phyloP scores from a whole-genome alignment of 2,888 invertebrate species.

The Allolobophora icterica region DNA sequence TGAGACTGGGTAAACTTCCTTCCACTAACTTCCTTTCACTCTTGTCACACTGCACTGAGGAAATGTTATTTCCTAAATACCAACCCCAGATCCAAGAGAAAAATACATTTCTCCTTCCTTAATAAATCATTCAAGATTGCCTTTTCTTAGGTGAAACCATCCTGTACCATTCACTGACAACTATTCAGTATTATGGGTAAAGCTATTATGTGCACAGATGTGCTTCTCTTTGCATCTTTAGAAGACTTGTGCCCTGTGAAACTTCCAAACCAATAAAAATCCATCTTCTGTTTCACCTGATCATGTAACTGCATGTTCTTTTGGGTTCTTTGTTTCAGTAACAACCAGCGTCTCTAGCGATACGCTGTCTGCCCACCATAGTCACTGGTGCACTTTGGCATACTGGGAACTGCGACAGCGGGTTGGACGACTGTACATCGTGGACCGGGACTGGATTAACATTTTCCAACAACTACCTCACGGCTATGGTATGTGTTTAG shows the following conservation, averaged over 20 bases:
- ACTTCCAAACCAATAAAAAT: background rate
- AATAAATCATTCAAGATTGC: background rate
- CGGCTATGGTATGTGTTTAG: constrained; percentile 22
- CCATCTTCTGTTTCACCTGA: background rate
- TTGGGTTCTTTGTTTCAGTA: background rate
- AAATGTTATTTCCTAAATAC: background rate
- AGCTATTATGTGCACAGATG: background rate
- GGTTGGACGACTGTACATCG: constrained; percentile 32
- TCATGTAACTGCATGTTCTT: background rate
- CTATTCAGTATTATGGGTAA: background rate
- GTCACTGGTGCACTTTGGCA: constrained; percentile 36
- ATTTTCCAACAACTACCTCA: constrained; percentile 31
- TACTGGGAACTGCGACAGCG: constrained; percentile 36
- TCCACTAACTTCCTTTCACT: background rate
- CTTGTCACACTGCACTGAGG: background rate
- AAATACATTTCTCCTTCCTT: background rate
- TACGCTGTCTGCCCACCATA: constrained; percentile 6
- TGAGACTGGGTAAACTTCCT: background rate
- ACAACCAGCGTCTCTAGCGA: background rate
- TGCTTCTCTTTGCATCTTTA: background rate
- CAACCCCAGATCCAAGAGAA: background rate
- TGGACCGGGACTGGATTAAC: constrained; percentile 27
- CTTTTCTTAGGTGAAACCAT: background rate
- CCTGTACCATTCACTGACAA: background rate
- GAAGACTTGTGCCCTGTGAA: background rate